Conservation (phyloP, 2,888 invertebrate species). For the Thymelicus lineola region DNA sequence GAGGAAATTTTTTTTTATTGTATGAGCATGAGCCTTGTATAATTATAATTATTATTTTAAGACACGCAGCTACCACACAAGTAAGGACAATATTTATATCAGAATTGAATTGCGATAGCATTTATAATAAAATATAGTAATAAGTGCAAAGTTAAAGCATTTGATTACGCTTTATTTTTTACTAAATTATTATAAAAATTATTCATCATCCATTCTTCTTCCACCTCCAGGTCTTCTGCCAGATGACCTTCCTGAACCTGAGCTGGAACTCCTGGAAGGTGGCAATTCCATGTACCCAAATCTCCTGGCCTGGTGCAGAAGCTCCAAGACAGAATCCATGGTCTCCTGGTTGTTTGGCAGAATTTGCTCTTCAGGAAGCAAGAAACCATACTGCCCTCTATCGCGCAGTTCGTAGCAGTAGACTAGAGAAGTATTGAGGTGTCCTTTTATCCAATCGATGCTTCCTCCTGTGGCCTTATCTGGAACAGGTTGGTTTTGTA, state of each 20-base stretch:
- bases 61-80: no score
- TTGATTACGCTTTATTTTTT: neutral
- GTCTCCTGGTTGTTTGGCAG: slow-evolving; percentile 86
- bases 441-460: slow-evolving; percentile 91
- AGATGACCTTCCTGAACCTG: neutral
- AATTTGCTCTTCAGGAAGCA: slow-evolving; percentile 89
- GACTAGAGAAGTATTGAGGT: slow-evolving; percentile 85
- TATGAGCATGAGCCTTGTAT: no score
- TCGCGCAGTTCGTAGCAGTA: slow-evolving; percentile 91
- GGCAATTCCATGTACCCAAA: slow-evolving; percentile 54
- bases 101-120: no score
- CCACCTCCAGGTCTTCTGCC: neutral
- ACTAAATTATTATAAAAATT: neutral
- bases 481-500: slow-evolving; percentile 51
- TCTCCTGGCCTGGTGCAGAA: slow-evolving; percentile 67
- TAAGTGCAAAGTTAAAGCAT: neutral
- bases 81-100: no score
- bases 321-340: slow-evolving; percentile 73
- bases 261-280: neutral
- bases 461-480: slow-evolving; percentile 88
- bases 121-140: no score
- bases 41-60: no score
- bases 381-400: slow-evolving; percentile 87
- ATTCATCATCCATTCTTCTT: neutral
- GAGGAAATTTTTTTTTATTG: no score